Conservation (phyloP, 2,113 vertebrate species). For the Campylomormyrus tamandua region DNA sequence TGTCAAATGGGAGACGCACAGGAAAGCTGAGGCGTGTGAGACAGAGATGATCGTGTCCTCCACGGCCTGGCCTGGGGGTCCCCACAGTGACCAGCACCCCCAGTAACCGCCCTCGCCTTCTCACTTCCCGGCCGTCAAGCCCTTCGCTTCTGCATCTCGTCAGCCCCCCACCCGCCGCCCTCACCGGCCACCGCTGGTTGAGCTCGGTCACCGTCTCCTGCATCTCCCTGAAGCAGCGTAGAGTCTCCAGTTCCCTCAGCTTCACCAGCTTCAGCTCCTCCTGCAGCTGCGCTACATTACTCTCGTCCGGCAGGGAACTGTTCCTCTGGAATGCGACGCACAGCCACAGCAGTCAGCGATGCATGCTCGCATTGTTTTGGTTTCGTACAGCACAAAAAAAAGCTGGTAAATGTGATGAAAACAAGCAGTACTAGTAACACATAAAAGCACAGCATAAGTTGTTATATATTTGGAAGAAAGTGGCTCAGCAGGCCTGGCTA, state of each 20-base stretch:
- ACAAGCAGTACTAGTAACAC: background rate
- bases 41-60: background rate
- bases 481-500: background rate
- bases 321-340: slow-evolving; percentile 66
- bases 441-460: background rate
- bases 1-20: background rate
- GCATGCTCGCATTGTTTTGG: background rate
- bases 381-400: background rate
- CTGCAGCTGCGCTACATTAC: slow-evolving; percentile 75
- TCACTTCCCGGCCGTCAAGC: background rate
- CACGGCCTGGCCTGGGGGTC: background rate
- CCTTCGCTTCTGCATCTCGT: background rate
- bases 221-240: slow-evolving; percentile 73
- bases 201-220: slow-evolving; percentile 80
- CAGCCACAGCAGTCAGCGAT: background rate
- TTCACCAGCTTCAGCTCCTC: slow-evolving; percentile 85
- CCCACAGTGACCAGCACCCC: background rate
- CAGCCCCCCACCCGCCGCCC: no score
- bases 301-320: slow-evolving; percentile 82
- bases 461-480: background rate
- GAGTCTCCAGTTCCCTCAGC: slow-evolving; percentile 75
- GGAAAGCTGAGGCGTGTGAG: background rate
- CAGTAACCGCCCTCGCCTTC: background rate
- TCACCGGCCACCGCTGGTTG: slow-evolving; percentile 85
- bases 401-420: background rate